A percentile compares a stretch with the other conserved stretches of the same genome.
Conservation (phyloP, 2,888 invertebrate species). For the Octodonta nipae region DNA sequence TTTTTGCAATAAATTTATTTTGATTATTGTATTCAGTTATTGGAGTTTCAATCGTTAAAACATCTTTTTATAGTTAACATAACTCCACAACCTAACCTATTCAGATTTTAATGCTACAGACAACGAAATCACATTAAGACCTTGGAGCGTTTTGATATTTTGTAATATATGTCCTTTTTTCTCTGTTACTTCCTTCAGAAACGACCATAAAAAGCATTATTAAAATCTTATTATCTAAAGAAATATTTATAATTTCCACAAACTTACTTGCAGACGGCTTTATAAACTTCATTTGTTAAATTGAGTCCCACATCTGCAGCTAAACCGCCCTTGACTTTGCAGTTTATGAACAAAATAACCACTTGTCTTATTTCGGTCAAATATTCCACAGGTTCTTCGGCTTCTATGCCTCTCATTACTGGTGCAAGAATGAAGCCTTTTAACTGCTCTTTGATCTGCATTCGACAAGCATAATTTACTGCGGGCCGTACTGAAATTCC, state of each 20-base stretch:
- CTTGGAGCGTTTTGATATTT: too few relatives aligned
- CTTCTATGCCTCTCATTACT: constrained; percentile 47
- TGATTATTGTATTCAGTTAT: too few relatives aligned
- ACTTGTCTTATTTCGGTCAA: constrained; percentile 60
- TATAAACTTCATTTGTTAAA: constrained; percentile 42
- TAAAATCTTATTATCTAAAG: too few relatives aligned
- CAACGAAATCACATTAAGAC: too few relatives aligned
- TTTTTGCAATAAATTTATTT: too few relatives aligned
- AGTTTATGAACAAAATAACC: constrained; percentile 47
- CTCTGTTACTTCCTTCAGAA: too few relatives aligned
- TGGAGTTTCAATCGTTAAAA: too few relatives aligned
- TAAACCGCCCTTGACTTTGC: constrained; percentile 16
- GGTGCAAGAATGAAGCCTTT: constrained; percentile 46
- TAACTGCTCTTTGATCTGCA: constrained; percentile 35
- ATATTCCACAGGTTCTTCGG: constrained; percentile 55
- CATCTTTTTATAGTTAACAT: too few relatives aligned
- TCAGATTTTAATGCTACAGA: too few relatives aligned
- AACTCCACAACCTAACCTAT: too few relatives aligned
- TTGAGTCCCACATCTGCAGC: constrained; percentile 34
- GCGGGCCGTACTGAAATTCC: constrained; percentile 38
- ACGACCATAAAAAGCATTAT: too few relatives aligned
- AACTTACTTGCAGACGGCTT: constrained; percentile 35
- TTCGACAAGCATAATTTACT: constrained; percentile 33
- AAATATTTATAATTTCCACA: neutral
- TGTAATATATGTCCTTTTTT: too few relatives aligned